Base-by-base conservation (phyloP, 2,888 invertebrate species). In the Eupithecia inturbata region DNA sequence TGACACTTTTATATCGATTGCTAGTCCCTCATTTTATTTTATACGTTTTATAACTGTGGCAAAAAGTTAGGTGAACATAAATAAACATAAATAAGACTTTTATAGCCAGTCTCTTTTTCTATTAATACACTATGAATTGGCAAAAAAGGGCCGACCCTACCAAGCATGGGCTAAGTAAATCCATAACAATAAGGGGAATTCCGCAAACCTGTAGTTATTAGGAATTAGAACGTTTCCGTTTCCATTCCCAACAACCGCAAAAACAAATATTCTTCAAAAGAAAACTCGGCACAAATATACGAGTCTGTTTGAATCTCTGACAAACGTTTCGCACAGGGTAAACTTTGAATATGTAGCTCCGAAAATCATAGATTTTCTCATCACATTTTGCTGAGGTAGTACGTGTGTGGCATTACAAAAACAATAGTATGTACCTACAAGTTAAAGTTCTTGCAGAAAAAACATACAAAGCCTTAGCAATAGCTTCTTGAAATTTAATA, bases 1-100 rank as follows among this genome's bases (percentile, higher is more conserved):
- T 66, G 66, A 66, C 66, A 66, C 39, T 66, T 66, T 64, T 66
- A 12, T 66, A 66, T 39, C 26, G 66, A 66, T 39, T 66, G 1
- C 39, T 66, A 66, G 39, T 39, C 66, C 22, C 26, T 36, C 26
- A 66, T 39, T 39, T 39, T 26, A 66, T 7, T 39, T 39, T 39
- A 39, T 36, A 36, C 31, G n/a, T 31, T n/a, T 53, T 57, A 12
- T 14, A n/a, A 49, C 9, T n/a, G n/a, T 53, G 22, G 22, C 26
- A 22, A 66, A 66, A 66, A 14, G n/a, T 41, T 66, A 66, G 36
- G 14, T n/a, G 57, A 14, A 31, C 31, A n/a, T n/a, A n/a, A 31
- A 62, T 28, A 19, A 19, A 31, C 19, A 31, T 62, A 62, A 31
- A 62, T 31, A 9, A 19, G 28, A 31, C 28, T 19, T 62, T 19